phyloP scores from a whole-genome alignment of 2,797 vertebrate genomes.

The Hydrocynus forskahlii region DNA sequence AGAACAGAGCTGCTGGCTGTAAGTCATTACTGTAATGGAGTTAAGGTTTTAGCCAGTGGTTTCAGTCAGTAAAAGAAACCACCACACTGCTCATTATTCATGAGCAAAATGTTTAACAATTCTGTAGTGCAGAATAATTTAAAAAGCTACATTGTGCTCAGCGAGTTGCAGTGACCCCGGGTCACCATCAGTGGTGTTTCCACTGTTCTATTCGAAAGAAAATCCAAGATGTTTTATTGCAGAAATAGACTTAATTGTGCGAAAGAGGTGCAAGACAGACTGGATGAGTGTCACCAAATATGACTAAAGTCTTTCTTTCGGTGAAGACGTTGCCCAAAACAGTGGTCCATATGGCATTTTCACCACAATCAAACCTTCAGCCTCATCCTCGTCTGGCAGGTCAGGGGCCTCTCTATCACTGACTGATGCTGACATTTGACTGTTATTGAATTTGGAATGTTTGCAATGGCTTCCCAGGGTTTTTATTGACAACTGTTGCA shows the following conservation, averaged over 20 bases:
- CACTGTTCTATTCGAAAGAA: neutral
- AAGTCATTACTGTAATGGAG: neutral
- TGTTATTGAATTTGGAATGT: neutral
- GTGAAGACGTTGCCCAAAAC: neutral
- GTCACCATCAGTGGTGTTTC: neutral
- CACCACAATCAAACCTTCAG: neutral
- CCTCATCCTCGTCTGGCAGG: neutral
- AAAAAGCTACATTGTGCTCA: neutral
- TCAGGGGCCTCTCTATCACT: neutral
- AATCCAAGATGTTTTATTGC: neutral
- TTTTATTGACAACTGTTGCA: too few relatives aligned
- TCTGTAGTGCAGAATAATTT: slow-evolving; percentile 7
- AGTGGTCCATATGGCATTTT: neutral
- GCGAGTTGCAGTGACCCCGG: neutral
- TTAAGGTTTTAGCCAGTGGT: slow-evolving; percentile 1
- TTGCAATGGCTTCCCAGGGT: too few relatives aligned
- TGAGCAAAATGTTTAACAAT: neutral
- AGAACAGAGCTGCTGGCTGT: neutral
- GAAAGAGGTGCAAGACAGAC: neutral
- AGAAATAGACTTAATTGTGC: neutral
- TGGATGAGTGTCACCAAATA: neutral
- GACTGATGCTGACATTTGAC: neutral
- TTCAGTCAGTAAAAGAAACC: neutral
- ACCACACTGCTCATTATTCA: neutral
- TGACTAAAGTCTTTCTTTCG: neutral